Evolutionary conservation across 2,797 vertebrate genomes (phyloP).

Genomic region (Macroramphosus scolopax): DNA sequence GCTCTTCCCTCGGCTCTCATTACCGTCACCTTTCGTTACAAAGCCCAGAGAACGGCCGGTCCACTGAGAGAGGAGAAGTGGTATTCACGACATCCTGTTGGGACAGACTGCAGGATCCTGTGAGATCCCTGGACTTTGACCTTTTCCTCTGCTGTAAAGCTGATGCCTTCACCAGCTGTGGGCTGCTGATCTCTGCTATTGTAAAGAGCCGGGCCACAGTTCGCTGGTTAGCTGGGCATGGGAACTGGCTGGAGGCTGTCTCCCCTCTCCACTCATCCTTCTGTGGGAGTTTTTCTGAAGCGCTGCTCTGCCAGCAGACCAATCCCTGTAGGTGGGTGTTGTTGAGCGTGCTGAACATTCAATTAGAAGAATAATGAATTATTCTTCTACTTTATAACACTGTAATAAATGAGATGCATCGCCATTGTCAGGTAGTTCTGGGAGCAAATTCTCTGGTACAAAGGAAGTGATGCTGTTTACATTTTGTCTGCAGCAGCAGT

Average conservation of each 20-base stretch:
- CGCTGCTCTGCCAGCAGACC: slow-evolving; percentile 22
- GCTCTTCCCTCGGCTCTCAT: slow-evolving; percentile 17
- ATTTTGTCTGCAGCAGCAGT: too few relatives aligned
- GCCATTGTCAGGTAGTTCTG: too few relatives aligned
- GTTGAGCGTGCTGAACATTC: too few relatives aligned
- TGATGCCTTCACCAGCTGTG: slow-evolving; percentile 53
- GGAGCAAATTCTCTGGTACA: too few relatives aligned
- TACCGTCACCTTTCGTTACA: slow-evolving; percentile 12
- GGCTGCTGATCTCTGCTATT: slow-evolving; percentile 26
- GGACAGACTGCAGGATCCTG: slow-evolving; percentile 25
- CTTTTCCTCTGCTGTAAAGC: slow-evolving; percentile 38
- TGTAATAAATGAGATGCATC: too few relatives aligned
- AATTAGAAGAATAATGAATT: too few relatives aligned
- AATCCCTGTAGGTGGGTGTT: too few relatives aligned
- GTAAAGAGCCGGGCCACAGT: slow-evolving; percentile 35
- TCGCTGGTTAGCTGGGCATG: slow-evolving; percentile 47
- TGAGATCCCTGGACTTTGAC: slow-evolving; percentile 46
- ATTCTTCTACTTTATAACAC: too few relatives aligned
- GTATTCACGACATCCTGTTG: slow-evolving; percentile 42
- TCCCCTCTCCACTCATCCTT: slow-evolving; percentile 27
- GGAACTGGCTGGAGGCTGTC: slow-evolving; percentile 51
- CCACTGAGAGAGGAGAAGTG: slow-evolving; percentile 16
- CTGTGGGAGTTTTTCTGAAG: slow-evolving; percentile 46
- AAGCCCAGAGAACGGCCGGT: slow-evolving; percentile 4
- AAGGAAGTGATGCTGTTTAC: too few relatives aligned